Percentiles rank a stretch among this genome's conserved stretches.
Conservation (phyloP, 2,888 invertebrate genomes). For the Cheilosia vernalis region DNA sequence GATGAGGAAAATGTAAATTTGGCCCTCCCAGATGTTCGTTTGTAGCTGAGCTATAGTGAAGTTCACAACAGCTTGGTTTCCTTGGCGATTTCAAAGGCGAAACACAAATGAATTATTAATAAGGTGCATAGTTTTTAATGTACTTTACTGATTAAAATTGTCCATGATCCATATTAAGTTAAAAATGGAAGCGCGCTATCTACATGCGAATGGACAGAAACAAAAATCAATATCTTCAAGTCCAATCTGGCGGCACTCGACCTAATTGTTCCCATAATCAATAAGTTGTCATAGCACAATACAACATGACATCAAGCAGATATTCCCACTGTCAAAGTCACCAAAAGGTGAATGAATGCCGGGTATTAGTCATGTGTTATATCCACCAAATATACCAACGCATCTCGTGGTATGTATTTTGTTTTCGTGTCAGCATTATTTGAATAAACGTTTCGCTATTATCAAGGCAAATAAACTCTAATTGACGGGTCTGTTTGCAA, state of each 20-base stretch:
- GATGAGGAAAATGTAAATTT: no score
- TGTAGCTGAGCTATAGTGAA: no score
- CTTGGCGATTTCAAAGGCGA: no score
- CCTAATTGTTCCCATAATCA: conserved; percentile 8
- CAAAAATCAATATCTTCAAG: neutral
- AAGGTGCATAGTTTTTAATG: no score
- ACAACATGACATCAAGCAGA: neutral
- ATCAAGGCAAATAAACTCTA: neutral
- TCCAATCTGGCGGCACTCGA: neutral
- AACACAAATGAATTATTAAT: no score
- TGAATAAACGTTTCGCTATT: neutral
- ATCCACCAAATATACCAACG: neutral
- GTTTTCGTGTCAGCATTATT: neutral
- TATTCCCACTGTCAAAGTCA: neutral
- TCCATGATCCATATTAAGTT: no score
- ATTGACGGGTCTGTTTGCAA: conserved; percentile 1
- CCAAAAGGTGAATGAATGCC: conserved; percentile 22
- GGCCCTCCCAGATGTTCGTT: no score
- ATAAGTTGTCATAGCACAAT: neutral
- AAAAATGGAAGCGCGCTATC: neutral
- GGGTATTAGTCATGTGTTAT: neutral
- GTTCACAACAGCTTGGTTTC: no score
- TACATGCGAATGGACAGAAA: neutral
- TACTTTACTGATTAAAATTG: no score
- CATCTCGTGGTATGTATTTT: neutral